Conservation (phyloP, 2,888 invertebrate genomes). For the Thalpophila matura region DNA sequence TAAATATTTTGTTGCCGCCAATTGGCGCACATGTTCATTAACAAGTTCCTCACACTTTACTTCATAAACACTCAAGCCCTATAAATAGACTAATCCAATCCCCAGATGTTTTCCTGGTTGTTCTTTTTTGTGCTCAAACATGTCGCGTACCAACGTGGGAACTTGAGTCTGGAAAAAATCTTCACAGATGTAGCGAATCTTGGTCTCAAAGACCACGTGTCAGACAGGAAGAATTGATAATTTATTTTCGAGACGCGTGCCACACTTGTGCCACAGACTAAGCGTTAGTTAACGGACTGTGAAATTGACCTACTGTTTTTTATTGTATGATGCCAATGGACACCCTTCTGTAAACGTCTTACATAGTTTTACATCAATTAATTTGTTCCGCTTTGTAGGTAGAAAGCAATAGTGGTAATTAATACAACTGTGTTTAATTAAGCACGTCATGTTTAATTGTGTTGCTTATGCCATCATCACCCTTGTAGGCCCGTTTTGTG, state of each 20-base stretch:
- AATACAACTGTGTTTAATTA: conserved; percentile 10
- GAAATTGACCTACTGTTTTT: conserved; percentile 81
- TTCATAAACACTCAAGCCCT: conserved; percentile 77
- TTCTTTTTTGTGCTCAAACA: conserved; percentile 81
- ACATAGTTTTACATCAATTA: conserved; percentile 43
- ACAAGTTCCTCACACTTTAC: conserved; percentile 79
- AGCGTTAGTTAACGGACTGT: conserved; percentile 75
- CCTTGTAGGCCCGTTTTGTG: background rate
- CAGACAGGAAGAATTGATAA: conserved; percentile 82
- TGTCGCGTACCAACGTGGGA: conserved; percentile 86
- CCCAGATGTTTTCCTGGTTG: conserved; percentile 85
- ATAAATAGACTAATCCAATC: conserved; percentile 79
- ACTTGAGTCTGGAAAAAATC: conserved; percentile 73
- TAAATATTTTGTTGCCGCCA: conserved; percentile 46
- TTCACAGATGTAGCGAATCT: conserved; percentile 83
- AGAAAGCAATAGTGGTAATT: conserved; percentile 2
- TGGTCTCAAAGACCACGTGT: conserved; percentile 77
- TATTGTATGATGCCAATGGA: conserved; percentile 51
- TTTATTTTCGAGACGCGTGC: conserved; percentile 79
- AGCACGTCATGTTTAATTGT: background rate
- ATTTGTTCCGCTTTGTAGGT: conserved; percentile 53
- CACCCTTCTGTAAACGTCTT: conserved; percentile 46
- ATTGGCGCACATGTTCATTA: conserved; percentile 65
- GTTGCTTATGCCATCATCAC: conserved; percentile 1
- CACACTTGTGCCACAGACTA: conserved; percentile 73